Conservation (phyloP, 2,113 vertebrate species). For the Scortum barcoo region DNA sequence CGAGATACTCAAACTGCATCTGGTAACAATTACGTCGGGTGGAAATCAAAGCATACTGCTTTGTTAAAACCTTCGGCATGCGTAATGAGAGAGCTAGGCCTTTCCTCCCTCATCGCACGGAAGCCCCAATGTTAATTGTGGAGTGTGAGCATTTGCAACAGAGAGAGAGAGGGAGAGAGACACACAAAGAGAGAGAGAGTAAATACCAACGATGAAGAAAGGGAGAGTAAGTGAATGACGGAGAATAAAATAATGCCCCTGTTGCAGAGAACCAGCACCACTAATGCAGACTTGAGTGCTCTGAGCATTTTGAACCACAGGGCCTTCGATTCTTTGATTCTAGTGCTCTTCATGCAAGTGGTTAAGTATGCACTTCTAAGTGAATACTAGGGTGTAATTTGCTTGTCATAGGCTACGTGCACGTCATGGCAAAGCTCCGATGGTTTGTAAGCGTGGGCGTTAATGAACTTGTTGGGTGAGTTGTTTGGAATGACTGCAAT, state of each 20-base stretch:
- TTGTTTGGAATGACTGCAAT: conserved; percentile 42
- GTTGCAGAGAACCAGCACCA: conserved; percentile 28
- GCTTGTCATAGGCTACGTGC: conserved; percentile 61
- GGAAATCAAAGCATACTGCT: conserved; percentile 79
- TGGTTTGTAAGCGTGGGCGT: conserved; percentile 59
- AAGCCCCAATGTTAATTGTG: conserved; percentile 76
- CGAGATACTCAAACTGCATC: conserved; percentile 85
- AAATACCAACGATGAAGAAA: conserved; percentile 40
- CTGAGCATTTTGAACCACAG: conserved; percentile 50
- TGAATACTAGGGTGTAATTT: conserved; percentile 76
- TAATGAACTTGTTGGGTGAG: conserved; percentile 66
- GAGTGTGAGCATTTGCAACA: conserved; percentile 51
- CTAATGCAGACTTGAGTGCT: conserved; percentile 51
- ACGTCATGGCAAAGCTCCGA: conserved; percentile 60
- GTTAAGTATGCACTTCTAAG: conserved; percentile 77
- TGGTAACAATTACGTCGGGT: conserved; percentile 85
- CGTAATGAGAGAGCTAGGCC: conserved; percentile 76
- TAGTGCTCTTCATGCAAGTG: conserved; percentile 77
- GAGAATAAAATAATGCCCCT: conserved; percentile 58
- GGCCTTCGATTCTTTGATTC: conserved; percentile 73
- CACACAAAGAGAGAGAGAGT: conserved; percentile 30
- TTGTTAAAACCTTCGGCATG: conserved; percentile 79
- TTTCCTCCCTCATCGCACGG: conserved; percentile 68
- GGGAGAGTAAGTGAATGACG: conserved; percentile 37
- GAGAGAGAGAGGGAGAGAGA: background rate